Conservation (phyloP, 2,797 vertebrate genomes). For the Iguana delicatissima region DNA sequence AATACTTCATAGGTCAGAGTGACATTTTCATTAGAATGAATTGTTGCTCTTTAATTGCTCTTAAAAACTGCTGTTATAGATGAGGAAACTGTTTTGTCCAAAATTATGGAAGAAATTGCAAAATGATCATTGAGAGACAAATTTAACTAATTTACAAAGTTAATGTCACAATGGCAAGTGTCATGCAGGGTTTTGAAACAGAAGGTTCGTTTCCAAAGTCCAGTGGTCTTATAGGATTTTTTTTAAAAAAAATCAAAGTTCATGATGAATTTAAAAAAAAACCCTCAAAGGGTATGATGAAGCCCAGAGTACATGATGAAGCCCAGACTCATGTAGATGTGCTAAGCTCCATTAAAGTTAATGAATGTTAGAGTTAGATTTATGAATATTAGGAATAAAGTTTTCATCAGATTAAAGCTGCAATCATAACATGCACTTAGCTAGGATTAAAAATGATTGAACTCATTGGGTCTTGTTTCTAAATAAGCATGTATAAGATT, state of each 20-base stretch:
- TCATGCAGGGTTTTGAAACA: slow-evolving; percentile 13
- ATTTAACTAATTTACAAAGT: slow-evolving; percentile 17
- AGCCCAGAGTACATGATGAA: neutral
- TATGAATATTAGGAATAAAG: neutral
- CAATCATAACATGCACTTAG: neutral
- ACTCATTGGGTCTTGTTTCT: neutral
- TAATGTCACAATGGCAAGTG: slow-evolving; percentile 22
- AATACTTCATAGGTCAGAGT: slow-evolving; percentile 31
- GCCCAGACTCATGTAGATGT: neutral
- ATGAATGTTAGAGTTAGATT: neutral
- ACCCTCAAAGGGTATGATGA: neutral
- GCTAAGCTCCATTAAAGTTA: neutral
- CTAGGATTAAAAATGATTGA: neutral
- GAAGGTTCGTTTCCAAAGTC: slow-evolving; percentile 24
- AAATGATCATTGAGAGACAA: neutral
- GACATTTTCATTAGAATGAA: slow-evolving; percentile 54
- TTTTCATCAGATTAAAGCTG: neutral
- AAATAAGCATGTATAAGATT: neutral
- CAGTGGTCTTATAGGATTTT: neutral
- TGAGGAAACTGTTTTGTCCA: neutral
- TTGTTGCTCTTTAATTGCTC: slow-evolving; percentile 42
- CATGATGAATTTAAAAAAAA: neutral
- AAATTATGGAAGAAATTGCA: slow-evolving; percentile 7
- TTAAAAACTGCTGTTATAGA: neutral
- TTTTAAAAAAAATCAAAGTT: too few species aligned